Evolutionary conservation across 2,113 vertebrate species (phyloP).

Genomic region (Vimba vimba): DNA sequence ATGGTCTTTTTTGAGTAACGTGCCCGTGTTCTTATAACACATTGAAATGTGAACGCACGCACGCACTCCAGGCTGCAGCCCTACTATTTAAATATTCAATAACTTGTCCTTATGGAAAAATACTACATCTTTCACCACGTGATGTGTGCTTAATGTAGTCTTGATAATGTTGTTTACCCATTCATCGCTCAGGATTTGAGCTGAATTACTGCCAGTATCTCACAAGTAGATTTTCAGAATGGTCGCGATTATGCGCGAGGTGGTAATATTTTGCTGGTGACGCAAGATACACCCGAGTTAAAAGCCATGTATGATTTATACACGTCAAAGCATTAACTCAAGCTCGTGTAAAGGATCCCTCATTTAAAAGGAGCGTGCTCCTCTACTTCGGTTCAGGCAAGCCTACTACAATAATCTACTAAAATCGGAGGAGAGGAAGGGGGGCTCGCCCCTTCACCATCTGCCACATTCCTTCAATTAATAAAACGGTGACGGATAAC

Average conservation of each 20-base stretch:
- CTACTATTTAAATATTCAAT: slow-evolving; percentile 10
- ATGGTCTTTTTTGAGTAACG: neutral
- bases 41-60: neutral
- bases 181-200: slow-evolving; percentile 27
- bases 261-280: neutral
- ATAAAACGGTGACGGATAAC: slow-evolving; percentile 51
- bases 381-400: slow-evolving; percentile 16
- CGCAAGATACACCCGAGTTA: neutral
- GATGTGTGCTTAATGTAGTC: neutral
- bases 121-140: neutral
- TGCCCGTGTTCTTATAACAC: neutral
- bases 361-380: neutral
- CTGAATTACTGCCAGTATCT: slow-evolving; percentile 9
- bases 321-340: neutral
- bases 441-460: slow-evolving; percentile 62
- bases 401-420: slow-evolving; percentile 64
- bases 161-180: neutral
- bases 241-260: slow-evolving; percentile 5
- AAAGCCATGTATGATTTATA: neutral
- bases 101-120: slow-evolving; percentile 13
- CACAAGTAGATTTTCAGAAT: slow-evolving; percentile 14
- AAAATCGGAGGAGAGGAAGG: slow-evolving; percentile 31
- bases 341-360: neutral
- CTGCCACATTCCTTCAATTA: slow-evolving; percentile 64
- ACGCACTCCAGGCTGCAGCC: neutral